These are phyloP conservation scores for Salvelinus namaycush DNA, from an alignment of 2,113 vertebrate species.

Conservation along the genomic window DNA sequence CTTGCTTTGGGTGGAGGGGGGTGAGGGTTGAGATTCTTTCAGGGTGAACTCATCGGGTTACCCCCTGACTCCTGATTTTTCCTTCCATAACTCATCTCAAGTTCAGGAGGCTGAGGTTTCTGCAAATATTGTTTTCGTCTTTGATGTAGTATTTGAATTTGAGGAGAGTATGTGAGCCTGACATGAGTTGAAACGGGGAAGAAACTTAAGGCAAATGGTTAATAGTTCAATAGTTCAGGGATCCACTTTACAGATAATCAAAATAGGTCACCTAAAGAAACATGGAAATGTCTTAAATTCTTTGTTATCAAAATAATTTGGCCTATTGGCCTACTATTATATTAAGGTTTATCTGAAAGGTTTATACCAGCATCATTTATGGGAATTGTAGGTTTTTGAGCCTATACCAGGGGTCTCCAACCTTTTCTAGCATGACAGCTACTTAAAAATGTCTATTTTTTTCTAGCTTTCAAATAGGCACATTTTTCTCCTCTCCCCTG, in stretches of 20 bases:
- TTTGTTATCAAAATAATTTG: no score
- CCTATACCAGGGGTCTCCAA: no score
- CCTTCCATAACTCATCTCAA: conserved; percentile 37
- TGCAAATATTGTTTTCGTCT: background rate
- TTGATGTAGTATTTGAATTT: conserved; percentile 7
- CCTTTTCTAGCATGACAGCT: no score
- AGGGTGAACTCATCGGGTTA: conserved; percentile 38
- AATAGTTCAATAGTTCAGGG: background rate
- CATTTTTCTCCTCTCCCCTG: no score
- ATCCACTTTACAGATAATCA: background rate
- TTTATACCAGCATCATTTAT: no score
- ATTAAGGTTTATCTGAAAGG: no score
- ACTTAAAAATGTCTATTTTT: no score
- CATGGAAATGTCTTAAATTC: no score
- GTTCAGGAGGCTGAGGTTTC: conserved; percentile 17
- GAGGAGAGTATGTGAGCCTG: background rate
- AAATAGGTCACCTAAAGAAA: conserved; percentile 11
- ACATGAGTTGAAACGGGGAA: background rate
- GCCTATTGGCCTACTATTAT: no score
- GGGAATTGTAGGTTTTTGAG: no score
- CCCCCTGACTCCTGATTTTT: conserved; percentile 28
- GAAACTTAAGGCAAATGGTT: background rate
- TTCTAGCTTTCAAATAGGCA: no score
- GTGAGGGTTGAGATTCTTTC: conserved; percentile 25
- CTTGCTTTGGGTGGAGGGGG: background rate